Evolutionary conservation across 2,113 vertebrate genomes (phyloP).

Genomic region (Sterrhoptilus dennistouni): DNA sequence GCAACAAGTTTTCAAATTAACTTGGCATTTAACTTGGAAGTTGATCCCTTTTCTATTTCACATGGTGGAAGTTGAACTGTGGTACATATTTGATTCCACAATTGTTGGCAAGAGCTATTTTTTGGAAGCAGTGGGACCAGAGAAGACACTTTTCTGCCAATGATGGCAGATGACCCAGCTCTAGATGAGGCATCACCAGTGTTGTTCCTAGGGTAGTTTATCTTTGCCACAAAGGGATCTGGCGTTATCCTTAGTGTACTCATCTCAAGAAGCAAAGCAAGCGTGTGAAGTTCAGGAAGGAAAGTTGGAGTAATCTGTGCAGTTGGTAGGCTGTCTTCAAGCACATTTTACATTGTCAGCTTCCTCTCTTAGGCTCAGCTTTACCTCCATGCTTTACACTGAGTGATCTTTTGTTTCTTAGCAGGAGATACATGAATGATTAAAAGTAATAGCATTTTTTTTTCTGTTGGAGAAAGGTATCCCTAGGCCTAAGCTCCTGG

Average conservation of each 20-base stretch:
- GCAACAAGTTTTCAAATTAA: background rate
- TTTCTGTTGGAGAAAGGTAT: background rate
- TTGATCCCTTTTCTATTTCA: background rate
- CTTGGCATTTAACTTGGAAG: background rate
- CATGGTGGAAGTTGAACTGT: background rate
- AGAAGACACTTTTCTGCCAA: background rate
- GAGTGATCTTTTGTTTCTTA: background rate
- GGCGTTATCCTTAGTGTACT: background rate
- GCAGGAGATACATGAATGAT: background rate
- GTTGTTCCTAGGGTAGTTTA: background rate
- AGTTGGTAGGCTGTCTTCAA: background rate
- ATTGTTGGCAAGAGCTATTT: background rate
- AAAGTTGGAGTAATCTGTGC: background rate
- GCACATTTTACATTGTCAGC: background rate
- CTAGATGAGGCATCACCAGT: background rate
- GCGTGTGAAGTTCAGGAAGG: background rate
- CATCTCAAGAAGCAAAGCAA: background rate
- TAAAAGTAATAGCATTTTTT: background rate
- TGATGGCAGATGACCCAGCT: background rate
- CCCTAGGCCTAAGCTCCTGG: background rate
- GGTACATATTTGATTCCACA: background rate
- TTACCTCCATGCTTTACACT: background rate
- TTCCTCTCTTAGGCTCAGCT: background rate
- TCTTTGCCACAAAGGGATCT: background rate
- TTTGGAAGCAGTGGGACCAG: background rate